Conservation (phyloP, 1,140 invertebrate genomes). For the Ceratoteleas bidentatus region DNA sequence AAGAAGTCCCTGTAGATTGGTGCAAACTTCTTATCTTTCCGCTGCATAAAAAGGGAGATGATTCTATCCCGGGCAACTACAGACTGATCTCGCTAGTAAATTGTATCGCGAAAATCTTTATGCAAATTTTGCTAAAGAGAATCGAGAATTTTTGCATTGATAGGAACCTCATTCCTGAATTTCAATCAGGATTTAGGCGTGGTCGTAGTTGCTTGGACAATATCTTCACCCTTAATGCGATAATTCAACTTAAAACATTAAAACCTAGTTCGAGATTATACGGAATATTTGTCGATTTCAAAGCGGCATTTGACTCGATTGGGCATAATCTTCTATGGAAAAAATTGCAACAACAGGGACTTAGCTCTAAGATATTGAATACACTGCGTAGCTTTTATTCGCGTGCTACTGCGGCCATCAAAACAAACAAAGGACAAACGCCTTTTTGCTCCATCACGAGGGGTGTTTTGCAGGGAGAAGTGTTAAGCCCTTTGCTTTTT, state of each 20-base stretch:
- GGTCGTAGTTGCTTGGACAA: no score
- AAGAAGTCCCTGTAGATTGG: neutral
- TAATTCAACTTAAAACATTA: no score
- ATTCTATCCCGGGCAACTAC: neutral
- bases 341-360: no score
- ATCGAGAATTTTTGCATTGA: neutral
- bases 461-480: no score
- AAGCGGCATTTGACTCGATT: no score
- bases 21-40: slow-evolving; percentile 10
- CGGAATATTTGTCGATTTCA: neutral
- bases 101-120: neutral
- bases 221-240: no score
- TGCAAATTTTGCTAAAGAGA: slow-evolving; percentile 8
- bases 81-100: neutral
- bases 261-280: neutral
- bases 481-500: no score
- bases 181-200: no score
- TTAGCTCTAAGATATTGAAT: no score
- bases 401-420: neutral
- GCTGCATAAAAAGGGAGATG: slow-evolving; percentile 11
- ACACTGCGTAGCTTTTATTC: slow-evolving; percentile 2
- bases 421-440: neutral
- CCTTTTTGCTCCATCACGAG: neutral
- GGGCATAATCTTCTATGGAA: no score
- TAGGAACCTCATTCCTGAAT: neutral